Base-by-base conservation (phyloP, 2,888 invertebrate genomes). In the Meteorus cinctellus region DNA sequence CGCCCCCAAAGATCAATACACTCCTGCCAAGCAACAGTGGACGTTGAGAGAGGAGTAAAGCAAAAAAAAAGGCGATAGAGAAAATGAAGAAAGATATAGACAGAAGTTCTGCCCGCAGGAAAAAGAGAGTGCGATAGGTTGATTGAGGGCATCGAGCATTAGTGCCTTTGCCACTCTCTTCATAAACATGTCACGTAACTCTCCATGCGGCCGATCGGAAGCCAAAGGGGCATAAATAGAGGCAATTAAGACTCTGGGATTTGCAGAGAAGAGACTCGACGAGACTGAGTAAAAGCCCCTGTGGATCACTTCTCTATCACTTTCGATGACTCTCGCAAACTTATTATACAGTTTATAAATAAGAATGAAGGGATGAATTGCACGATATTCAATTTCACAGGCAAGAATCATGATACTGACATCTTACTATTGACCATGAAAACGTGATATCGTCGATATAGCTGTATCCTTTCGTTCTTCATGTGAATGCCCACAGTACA, bases 121-220 rank as follows among this genome's bases (percentile, higher is more conserved):
- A 72, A 76, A 75, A 68, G 67, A 66, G 77, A 82, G 82, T 82
- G 81, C 84, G 83, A 84, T 83, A 83, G 85, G 83, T 87, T 87
- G 89, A 89, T 89, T 84, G 87, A 87, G 89, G 86, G 84, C 83
- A 86, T 82, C 80, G 84, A 79, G 86, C 87, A 88, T 87, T 87
- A 88, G 85, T 82, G 79, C 82, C 77, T 76, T 77, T 72, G 78
- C 74, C 75, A 74, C 78, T 80, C 81, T 82, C 83, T 88, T 88
- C 86, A 86, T 86, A 89, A 89, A 88, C 89, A 86, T 88, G 88
- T 89, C 89, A 89, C 89, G 89, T 89, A 87, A 82, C 72, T 81
- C 74, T 74, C 72, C 75, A 60, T 51, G 65, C 83, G 81, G 78
- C 78, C 81, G 81, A 82, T 82, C 84, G 86, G 84, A 85, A 77